Evolutionary conservation across 2,113 vertebrate species (phyloP).

Genomic region (Pseudolaguvia tuberculata): DNA sequence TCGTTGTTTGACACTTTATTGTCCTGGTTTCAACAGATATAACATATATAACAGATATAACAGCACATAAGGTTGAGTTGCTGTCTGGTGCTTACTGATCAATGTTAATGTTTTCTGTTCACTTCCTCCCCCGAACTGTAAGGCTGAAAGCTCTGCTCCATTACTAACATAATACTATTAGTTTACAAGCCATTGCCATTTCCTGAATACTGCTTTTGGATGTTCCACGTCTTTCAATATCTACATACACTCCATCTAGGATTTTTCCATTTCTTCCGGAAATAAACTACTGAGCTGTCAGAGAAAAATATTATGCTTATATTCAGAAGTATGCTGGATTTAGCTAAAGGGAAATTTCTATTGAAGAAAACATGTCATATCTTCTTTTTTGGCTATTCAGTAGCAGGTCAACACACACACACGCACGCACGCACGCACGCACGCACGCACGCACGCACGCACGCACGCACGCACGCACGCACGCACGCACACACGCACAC

Average conservation of each 20-base stretch:
- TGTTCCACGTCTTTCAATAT: background rate
- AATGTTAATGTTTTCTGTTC: slow-evolving; percentile 33
- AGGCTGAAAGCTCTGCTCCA: slow-evolving; percentile 12
- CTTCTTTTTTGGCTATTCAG: background rate
- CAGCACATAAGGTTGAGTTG: slow-evolving; percentile 11
- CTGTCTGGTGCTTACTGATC: slow-evolving; percentile 15
- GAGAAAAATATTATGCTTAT: background rate
- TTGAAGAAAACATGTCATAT: background rate
- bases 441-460: background rate
- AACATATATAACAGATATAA: too few species aligned
- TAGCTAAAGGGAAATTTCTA: too few species aligned
- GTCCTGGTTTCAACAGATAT: background rate
- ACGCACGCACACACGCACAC: too few species aligned
- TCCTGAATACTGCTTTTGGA: slow-evolving; percentile 19
- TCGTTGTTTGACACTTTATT: background rate
- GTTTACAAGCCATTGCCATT: slow-evolving; percentile 20
- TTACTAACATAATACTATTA: slow-evolving; percentile 5
- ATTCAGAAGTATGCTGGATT: background rate
- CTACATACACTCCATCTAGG: background rate
- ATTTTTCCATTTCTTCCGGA: background rate
- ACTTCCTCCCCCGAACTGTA: slow-evolving; percentile 10
- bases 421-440: too few species aligned
- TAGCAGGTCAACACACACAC: background rate
- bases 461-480: too few species aligned
- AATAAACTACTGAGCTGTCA: background rate